A percentile compares a stretch with the other conserved stretches of the same genome.
Evolutionary conservation across 2,888 invertebrate species (phyloP).

Genomic region (Lasioglossum morio): DNA sequence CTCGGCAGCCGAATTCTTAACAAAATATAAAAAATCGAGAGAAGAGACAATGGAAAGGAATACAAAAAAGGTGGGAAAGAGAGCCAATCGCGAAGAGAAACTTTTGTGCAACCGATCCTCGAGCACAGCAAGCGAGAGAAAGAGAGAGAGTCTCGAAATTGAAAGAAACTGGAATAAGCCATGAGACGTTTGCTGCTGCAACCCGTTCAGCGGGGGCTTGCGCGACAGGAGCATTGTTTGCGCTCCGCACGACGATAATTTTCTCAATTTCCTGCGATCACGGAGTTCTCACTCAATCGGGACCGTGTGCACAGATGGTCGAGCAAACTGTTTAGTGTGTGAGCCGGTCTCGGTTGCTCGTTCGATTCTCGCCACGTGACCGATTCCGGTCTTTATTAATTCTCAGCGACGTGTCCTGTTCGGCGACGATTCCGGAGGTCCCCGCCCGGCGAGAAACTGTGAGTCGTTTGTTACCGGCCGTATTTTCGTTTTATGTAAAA

Average conservation of each 20-base stretch:
- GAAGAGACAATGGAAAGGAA: not conserved
- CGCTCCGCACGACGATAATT: not conserved
- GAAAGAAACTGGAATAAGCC: slow-evolving; percentile 7
- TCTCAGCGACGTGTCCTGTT: not conserved
- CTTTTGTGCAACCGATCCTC: not conserved
- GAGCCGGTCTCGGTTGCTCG: not conserved
- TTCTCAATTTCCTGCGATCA: slow-evolving; percentile 14
- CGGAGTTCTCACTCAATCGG: slow-evolving; percentile 5
- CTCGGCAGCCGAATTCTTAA: too few relatives aligned
- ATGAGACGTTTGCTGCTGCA: not conserved
- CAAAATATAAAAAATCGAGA: not conserved
- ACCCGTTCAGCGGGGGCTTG: not conserved
- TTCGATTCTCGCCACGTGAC: slow-evolving; percentile 43
- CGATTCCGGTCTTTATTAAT: slow-evolving; percentile 50
- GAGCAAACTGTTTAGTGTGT: slow-evolving; percentile 16
- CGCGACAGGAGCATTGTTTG: not conserved
- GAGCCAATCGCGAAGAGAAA: not conserved
- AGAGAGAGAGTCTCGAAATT: not conserved
- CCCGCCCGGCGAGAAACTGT: slow-evolving; percentile 16
- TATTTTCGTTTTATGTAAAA: slow-evolving; percentile 61
- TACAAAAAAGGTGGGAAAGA: not conserved
- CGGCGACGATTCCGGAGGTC: not conserved
- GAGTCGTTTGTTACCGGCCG: slow-evolving; percentile 61
- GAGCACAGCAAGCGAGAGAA: not conserved
- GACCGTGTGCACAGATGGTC: not conserved